Conservation (phyloP, 2,113 vertebrate genomes). For the Notechis scutatus region DNA sequence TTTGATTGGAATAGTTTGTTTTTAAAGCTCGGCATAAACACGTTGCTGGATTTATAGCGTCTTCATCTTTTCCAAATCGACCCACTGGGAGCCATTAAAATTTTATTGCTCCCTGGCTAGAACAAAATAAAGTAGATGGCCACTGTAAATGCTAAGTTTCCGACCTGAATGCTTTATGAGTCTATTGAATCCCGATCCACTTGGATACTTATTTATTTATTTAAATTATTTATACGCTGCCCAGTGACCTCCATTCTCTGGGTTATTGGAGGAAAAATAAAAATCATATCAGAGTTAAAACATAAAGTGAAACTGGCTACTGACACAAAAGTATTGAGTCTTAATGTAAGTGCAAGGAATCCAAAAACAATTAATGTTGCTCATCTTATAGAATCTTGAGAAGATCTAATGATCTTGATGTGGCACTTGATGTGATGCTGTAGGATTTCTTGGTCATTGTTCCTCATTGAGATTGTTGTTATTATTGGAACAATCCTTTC, state of each 20-base stretch:
- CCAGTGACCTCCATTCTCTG: background rate
- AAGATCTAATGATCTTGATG: background rate
- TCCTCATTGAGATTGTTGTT: background rate
- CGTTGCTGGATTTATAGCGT: slow-evolving; percentile 73
- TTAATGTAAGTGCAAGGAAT: background rate
- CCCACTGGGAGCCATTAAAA: slow-evolving; percentile 78
- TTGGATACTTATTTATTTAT: background rate
- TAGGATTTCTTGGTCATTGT: background rate
- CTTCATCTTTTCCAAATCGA: slow-evolving; percentile 77
- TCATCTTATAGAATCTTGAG: background rate
- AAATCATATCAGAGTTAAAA: background rate
- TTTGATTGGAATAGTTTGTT: slow-evolving; percentile 80
- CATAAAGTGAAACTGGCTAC: background rate
- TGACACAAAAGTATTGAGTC: background rate
- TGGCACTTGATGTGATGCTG: background rate
- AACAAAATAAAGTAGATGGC: slow-evolving; percentile 61
- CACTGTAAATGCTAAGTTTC: slow-evolving; percentile 56
- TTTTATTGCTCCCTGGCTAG: slow-evolving; percentile 77
- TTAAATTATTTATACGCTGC: background rate
- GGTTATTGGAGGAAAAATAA: background rate
- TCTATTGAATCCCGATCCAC: background rate
- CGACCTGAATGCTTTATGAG: slow-evolving; percentile 39
- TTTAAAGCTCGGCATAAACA: slow-evolving; percentile 80
- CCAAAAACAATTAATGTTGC: background rate
- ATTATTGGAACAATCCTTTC: background rate